Conservation (phyloP, 2,888 invertebrate genomes). For the Branchipolynoe longqiensis region DNA sequence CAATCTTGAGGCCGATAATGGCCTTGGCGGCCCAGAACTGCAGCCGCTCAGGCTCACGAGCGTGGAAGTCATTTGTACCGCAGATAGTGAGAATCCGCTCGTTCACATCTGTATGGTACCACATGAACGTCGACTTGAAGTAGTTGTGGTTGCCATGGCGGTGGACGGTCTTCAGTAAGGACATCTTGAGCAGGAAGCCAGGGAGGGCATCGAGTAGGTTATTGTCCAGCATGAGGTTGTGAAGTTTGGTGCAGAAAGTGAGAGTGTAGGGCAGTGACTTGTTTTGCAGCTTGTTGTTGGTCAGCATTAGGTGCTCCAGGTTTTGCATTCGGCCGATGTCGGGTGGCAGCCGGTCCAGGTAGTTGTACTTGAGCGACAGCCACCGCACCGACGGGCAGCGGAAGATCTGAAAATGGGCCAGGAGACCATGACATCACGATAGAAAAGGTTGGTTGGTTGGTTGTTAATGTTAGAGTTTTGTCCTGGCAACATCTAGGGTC, state of each 20-base stretch:
- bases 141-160: slow-evolving; percentile 83
- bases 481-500: no score
- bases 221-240: slow-evolving; percentile 82
- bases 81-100: slow-evolving; percentile 80
- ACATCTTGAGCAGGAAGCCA: slow-evolving; percentile 82
- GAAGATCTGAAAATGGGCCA: slow-evolving; percentile 80
- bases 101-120: slow-evolving; percentile 83
- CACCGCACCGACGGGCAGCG: slow-evolving; percentile 81
- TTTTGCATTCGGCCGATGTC: slow-evolving; percentile 82
- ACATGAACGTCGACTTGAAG: slow-evolving; percentile 83
- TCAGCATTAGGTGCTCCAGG: slow-evolving; percentile 81
- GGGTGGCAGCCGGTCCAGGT: slow-evolving; percentile 81
- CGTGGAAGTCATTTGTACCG: slow-evolving; percentile 68
- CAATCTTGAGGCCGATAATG: slow-evolving; percentile 80
- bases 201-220: slow-evolving; percentile 83
- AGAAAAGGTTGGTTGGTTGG: no score
- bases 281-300: slow-evolving; percentile 83
- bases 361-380: slow-evolving; percentile 82
- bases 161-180: slow-evolving; percentile 82
- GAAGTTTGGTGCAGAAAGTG: slow-evolving; percentile 81
- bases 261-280: slow-evolving; percentile 82
- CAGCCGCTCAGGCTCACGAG: slow-evolving; percentile 72
- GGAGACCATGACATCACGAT: no score
- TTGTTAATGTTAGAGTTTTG: no score
- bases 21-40: slow-evolving; percentile 81